Evolutionary conservation across 2,888 invertebrate genomes (phyloP).

Genomic region (Heliconius charithonia): DNA sequence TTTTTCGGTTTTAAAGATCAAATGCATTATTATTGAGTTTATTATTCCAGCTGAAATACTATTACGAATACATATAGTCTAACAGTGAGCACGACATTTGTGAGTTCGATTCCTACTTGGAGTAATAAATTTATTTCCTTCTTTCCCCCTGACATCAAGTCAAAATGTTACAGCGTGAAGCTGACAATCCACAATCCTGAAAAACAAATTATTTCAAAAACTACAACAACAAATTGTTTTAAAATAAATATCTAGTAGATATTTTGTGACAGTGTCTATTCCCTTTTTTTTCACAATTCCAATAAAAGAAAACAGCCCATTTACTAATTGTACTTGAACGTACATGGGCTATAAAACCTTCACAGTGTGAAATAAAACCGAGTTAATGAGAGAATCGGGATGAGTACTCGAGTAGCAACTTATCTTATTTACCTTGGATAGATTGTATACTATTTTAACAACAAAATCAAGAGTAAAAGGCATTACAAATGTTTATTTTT

Average conservation of each 20-base stretch:
- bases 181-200: too few relatives aligned
- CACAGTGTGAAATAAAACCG: slow-evolving; percentile 4
- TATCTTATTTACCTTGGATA: not conserved
- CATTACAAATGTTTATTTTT: not conserved
- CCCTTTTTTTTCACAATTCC: not conserved
- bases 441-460: not conserved
- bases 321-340: not conserved
- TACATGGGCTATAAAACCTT: slow-evolving; percentile 15
- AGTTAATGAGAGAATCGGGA: slow-evolving; percentile 1
- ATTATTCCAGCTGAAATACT: too few relatives aligned
- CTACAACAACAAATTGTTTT: too few relatives aligned
- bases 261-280: not conserved
- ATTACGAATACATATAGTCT: too few relatives aligned
- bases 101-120: too few relatives aligned
- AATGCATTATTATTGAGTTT: not conserved
- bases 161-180: too few relatives aligned
- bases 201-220: too few relatives aligned
- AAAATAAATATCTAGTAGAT: too few relatives aligned
- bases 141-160: too few relatives aligned
- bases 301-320: slow-evolving; percentile 3
- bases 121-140: too few relatives aligned
- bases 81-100: too few relatives aligned
- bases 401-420: slow-evolving; percentile 1
- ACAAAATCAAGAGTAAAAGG: not conserved
- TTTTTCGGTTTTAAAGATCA: not conserved